Evolutionary conservation across 2,888 invertebrate species (phyloP).

Genomic region (Cantharis rustica): DNA sequence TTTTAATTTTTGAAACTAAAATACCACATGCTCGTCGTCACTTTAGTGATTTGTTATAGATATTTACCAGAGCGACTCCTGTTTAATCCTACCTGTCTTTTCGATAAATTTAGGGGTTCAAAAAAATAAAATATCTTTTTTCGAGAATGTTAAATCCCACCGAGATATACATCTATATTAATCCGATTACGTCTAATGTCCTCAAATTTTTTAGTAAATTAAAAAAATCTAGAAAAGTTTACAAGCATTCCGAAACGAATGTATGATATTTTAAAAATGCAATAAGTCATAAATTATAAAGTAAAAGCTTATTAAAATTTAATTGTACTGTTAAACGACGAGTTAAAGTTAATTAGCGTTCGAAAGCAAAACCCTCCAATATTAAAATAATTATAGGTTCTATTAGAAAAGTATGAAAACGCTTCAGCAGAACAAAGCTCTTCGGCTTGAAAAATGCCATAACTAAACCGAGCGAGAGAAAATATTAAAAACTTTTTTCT

Average conservation of each 20-base stretch:
- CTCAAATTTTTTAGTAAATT: too few relatives aligned
- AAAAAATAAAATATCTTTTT: background rate
- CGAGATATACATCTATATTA: background rate
- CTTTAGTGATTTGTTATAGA: background rate
- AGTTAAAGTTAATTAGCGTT: background rate
- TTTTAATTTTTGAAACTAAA: background rate
- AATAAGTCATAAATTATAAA: background rate
- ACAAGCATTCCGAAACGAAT: too few relatives aligned
- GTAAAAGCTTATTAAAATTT: background rate
- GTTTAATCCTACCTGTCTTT: background rate
- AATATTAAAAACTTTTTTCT: background rate
- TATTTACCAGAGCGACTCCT: background rate
- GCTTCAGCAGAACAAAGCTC: background rate
- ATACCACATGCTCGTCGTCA: background rate
- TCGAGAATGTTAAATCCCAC: background rate
- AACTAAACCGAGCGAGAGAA: background rate
- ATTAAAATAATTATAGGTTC: background rate
- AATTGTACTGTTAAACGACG: background rate
- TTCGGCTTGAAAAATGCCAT: background rate
- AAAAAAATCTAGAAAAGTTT: too few relatives aligned
- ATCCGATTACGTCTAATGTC: background rate
- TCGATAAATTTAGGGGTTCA: background rate
- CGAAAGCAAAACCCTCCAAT: background rate
- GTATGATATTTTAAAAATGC: background rate
- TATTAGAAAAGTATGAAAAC: background rate